Percentiles rank a stretch among this genome's conserved stretches.
phyloP scores from a whole-genome alignment of 2,888 invertebrate genomes.

The Cremastobaeus sp. region DNA sequence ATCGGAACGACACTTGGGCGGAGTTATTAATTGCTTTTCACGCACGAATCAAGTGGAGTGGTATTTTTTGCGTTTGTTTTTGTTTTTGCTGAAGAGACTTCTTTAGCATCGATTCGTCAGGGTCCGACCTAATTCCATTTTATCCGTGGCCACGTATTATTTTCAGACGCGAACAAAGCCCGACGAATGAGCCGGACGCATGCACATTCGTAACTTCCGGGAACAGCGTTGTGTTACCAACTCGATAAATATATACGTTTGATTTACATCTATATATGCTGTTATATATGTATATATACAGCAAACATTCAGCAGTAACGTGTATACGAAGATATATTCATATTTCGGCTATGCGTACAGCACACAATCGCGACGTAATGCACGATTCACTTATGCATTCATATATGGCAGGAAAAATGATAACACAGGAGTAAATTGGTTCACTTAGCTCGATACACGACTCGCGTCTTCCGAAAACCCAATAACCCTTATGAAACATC shows the following conservation, averaged over 20 bases:
- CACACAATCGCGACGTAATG: no score
- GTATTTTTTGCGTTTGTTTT: slow-evolving; percentile 21
- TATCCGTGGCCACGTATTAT: slow-evolving; percentile 49
- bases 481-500: no score
- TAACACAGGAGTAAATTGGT: no score
- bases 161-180: slow-evolving; percentile 50
- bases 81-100: slow-evolving; percentile 23
- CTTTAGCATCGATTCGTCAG: slow-evolving; percentile 51
- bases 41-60: slow-evolving; percentile 21
- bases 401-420: no score
- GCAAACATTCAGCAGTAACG: neutral
- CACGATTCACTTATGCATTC: no score
- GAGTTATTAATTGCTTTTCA: neutral
- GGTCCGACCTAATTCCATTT: slow-evolving; percentile 50
- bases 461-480: no score
- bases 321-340: no score
- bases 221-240: slow-evolving; percentile 26
- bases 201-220: slow-evolving; percentile 56
- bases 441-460: no score
- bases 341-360: no score
- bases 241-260: slow-evolving; percentile 46
- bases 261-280: slow-evolving; percentile 11
- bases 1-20: neutral
- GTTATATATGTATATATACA: neutral
- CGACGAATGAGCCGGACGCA: slow-evolving; percentile 54